A percentile compares a stretch with the other conserved stretches of the same genome.
These are phyloP conservation scores for Macrostomum cliftonense DNA, from an alignment of 2,888 invertebrate species.

Conservation along the genomic window DNA sequence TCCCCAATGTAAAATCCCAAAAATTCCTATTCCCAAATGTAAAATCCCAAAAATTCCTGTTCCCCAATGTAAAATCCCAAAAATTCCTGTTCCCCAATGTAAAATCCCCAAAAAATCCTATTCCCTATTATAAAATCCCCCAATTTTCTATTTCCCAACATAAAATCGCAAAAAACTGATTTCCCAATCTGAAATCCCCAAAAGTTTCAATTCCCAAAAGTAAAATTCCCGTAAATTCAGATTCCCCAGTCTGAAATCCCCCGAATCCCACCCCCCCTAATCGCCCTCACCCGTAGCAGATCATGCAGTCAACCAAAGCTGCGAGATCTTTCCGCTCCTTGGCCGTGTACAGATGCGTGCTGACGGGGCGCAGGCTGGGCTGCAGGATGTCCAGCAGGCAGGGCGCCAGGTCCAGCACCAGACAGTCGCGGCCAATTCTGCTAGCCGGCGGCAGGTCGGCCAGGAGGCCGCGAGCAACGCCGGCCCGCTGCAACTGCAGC, in stretches of 20 bases:
- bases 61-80: background rate
- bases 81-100: conserved; percentile 4
- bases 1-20: too few species aligned
- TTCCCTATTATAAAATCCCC: too few species aligned
- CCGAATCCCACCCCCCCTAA: too few species aligned
- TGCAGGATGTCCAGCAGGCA: conserved; percentile 52
- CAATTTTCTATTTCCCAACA: too few species aligned
- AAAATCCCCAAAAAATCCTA: background rate
- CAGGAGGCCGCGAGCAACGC: background rate
- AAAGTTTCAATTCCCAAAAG: too few species aligned
- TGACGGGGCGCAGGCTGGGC: conserved; percentile 43
- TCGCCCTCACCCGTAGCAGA: conserved; percentile 55
- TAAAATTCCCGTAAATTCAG: background rate
- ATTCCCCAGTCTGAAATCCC: background rate
- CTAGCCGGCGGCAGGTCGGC: background rate
- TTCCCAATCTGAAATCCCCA: too few species aligned
- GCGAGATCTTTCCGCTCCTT: conserved; percentile 52
- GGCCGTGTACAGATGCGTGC: conserved; percentile 52
- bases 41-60: background rate
- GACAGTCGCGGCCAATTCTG: background rate
- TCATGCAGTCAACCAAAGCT: conserved; percentile 60
- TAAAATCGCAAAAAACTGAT: too few species aligned
- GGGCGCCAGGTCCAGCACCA: conserved; percentile 55
- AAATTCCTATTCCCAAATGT: too few species aligned
- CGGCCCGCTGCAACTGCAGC: too few species aligned